Evolutionary conservation across 2,888 invertebrate genomes (phyloP).

Genomic region (Mythimna pallens): DNA sequence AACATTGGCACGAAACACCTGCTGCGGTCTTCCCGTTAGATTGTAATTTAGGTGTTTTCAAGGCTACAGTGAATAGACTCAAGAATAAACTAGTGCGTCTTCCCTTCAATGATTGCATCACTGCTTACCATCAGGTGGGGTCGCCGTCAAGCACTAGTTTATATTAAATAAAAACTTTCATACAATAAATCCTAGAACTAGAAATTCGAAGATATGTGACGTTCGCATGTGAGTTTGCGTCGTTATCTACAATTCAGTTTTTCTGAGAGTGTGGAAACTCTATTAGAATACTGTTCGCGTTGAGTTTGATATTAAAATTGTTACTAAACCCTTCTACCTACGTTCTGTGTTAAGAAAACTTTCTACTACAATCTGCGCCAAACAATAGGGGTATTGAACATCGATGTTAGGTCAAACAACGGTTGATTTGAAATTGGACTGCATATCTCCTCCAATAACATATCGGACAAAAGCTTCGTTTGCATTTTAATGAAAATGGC

Average conservation of each 20-base stretch:
- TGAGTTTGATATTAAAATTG: not conserved
- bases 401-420: constrained; percentile 32
- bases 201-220: not conserved
- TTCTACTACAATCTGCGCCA: constrained; percentile 3
- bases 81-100: too few species aligned
- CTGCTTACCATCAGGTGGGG: too few species aligned
- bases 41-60: too few species aligned
- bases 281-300: too few species aligned
- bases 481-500: constrained; percentile 43
- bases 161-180: too few species aligned
- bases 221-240: too few species aligned
- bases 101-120: too few species aligned
- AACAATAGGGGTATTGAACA: constrained; percentile 39
- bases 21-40: too few species aligned
- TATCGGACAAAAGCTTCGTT: constrained; percentile 27
- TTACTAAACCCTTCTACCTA: not conserved
- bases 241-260: too few species aligned
- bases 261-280: too few species aligned
- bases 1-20: not conserved
- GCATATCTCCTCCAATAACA: constrained; percentile 15
- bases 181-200: not conserved
- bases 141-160: too few species aligned
- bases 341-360: not conserved
- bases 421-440: constrained; percentile 13
- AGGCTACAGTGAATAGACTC: too few species aligned